These are phyloP conservation scores for Hirundichthys speculiger DNA, from an alignment of 2,113 vertebrate genomes.

Conservation along the genomic window DNA sequence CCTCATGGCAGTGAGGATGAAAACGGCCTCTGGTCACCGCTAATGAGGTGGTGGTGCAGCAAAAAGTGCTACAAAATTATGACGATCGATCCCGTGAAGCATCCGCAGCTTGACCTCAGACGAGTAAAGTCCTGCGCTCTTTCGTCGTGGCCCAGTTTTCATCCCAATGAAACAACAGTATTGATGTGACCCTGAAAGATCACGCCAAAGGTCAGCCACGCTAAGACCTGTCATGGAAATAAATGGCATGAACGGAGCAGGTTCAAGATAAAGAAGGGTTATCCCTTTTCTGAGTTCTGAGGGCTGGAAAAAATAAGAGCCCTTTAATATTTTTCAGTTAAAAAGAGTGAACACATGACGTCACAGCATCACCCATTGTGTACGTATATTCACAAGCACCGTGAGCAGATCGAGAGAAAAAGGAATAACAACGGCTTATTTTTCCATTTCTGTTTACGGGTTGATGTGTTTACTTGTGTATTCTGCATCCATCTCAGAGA, in stretches of 20 bases:
- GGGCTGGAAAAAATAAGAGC: too few relatives aligned
- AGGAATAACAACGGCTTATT: constrained; percentile 52
- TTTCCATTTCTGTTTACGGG: constrained; percentile 45
- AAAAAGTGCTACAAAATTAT: constrained; percentile 10
- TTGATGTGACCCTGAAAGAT: constrained; percentile 21
- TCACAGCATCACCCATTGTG: constrained; percentile 48
- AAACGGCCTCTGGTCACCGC: neutral
- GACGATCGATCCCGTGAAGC: constrained; percentile 7
- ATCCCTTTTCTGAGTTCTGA: too few relatives aligned
- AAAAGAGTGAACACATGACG: too few relatives aligned
- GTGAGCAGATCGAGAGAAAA: constrained; percentile 55
- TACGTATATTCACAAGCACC: constrained; percentile 31
- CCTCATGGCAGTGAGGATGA: constrained; percentile 6
- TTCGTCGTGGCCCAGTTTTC: neutral
- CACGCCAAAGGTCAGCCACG: neutral
- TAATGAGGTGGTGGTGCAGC: constrained; percentile 4
- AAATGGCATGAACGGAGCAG: too few relatives aligned
- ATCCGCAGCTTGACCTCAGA: neutral
- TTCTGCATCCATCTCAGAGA: constrained; percentile 25
- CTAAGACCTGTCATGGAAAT: neutral
- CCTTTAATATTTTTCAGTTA: too few relatives aligned
- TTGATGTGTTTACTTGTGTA: constrained; percentile 54
- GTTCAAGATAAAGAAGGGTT: too few relatives aligned
- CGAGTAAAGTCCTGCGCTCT: neutral
- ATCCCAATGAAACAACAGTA: constrained; percentile 9